Percentiles rank a stretch among this genome's conserved stretches.
phyloP scores from a whole-genome alignment of 2,888 invertebrate species.

The Andrena bucephala region DNA sequence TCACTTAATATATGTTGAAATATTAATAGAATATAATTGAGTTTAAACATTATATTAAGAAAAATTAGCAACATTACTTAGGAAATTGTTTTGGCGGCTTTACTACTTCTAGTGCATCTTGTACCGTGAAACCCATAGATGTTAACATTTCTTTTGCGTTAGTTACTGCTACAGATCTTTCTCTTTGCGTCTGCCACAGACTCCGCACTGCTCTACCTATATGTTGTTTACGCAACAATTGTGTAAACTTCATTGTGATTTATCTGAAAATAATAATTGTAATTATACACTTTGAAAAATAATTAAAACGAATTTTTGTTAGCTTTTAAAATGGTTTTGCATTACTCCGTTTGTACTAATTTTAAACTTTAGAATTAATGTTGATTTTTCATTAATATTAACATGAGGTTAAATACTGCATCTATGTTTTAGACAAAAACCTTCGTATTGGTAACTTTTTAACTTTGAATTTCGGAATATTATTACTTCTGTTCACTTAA shows the following conservation, averaged over 20 bases:
- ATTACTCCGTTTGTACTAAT: not conserved
- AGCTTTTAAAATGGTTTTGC: not conserved
- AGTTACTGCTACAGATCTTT: constrained; percentile 87
- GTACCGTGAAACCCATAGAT: constrained; percentile 87
- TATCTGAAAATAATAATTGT: constrained; percentile 43
- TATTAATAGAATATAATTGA: not conserved
- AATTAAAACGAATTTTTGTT: not conserved
- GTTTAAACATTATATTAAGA: not conserved
- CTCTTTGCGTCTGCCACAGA: constrained; percentile 90
- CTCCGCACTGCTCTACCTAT: constrained; percentile 90
- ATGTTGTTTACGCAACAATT: constrained; percentile 88
- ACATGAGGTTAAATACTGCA: not conserved
- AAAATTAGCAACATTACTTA: constrained; percentile 52
- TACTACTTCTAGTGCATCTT: constrained; percentile 88
- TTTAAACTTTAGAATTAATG: not conserved
- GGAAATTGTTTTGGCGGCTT: constrained; percentile 80
- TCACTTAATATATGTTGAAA: not conserved
- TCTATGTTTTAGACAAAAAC: not conserved
- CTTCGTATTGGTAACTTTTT: not conserved
- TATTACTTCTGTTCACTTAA: not conserved
- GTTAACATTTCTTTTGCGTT: constrained; percentile 86
- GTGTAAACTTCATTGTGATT: constrained; percentile 88
- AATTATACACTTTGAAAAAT: not conserved
- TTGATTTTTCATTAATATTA: not conserved
- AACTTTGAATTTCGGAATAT: not conserved